Evolutionary conservation across 2,113 vertebrate genomes (phyloP), one percentile per base, ranked within the genome.

Genomic region (Polyodon spathula): DNA sequence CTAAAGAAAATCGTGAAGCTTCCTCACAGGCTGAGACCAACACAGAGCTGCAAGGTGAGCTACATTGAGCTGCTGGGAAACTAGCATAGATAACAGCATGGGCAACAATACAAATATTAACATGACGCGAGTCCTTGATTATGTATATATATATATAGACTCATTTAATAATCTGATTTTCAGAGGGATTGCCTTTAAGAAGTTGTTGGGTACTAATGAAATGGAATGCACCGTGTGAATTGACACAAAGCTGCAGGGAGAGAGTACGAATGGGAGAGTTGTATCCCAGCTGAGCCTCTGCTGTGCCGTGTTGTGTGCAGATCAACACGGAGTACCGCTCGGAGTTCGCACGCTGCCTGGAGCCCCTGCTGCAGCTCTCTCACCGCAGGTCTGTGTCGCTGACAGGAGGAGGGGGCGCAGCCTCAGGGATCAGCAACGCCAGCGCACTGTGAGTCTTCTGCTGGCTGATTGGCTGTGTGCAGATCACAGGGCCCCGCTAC

Each of bases 1-100:
- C 81, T 97, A 75, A 90, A 90, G 79, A 81, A 87, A 73, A 90
- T 95, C 0, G 90, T 90, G 43, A 88, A 91, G 43, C 79, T 90
- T 59, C 93, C 94, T 0, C 91, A 93, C 37, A 86, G 81, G 16
- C 81, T 96, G 71, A 80, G 84, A n/a, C 93, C 92, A 0, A 79
- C 84, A 0, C 92, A 93, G 79, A 95, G 90, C 75, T 93, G 92
- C 87, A 93, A 94, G 87, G 93, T 94, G 69, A 77, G 76, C 63
- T n/a, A n/a, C n/a, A n/a, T n/a, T n/a, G n/a, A n/a, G n/a, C n/a
- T n/a, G n/a, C n/a, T n/a, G n/a, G n/a, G n/a, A n/a, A n/a, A n/a
- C n/a, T n/a, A n/a, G n/a, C n/a, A n/a, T n/a, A n/a, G n/a, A n/a
- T n/a, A n/a, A n/a, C n/a, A n/a, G n/a, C n/a, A n/a, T n/a, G n/a